Evolutionary conservation across 2,888 invertebrate species (phyloP).

Genomic region (Apamea anceps): DNA sequence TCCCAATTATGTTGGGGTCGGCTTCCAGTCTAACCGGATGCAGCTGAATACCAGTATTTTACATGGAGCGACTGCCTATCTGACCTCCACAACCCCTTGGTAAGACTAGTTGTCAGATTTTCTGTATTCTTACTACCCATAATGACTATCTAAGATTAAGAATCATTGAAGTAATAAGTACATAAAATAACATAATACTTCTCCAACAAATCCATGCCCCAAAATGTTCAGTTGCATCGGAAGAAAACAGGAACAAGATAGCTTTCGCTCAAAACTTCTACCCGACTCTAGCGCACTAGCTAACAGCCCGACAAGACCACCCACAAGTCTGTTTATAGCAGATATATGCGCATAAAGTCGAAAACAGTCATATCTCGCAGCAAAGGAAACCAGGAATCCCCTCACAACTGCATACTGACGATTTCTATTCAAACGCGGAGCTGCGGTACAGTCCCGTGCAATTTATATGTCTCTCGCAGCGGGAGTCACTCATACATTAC

Average conservation of each 20-base stretch:
- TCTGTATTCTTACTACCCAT: background rate
- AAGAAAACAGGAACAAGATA: conserved; percentile 37
- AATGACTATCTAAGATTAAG: background rate
- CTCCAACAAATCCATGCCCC: background rate
- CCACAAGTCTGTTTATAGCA: conserved; percentile 55
- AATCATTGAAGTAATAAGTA: background rate
- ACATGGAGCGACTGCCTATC: background rate
- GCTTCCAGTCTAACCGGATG: background rate
- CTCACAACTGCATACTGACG: conserved; percentile 66
- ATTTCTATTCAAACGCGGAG: conserved; percentile 70
- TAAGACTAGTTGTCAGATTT: background rate
- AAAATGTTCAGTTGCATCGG: conserved; percentile 1
- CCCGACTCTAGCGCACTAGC: conserved; percentile 10
- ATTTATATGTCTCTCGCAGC: conserved; percentile 86
- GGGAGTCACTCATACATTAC: conserved; percentile 76
- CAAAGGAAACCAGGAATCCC: conserved; percentile 61
- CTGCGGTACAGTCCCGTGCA: conserved; percentile 69
- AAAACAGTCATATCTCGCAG: conserved; percentile 62
- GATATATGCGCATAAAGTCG: conserved; percentile 63
- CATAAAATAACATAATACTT: background rate
- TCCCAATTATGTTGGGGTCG: background rate
- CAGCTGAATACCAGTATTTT: background rate
- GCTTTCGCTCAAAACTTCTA: conserved; percentile 51
- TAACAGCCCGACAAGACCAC: conserved; percentile 30
- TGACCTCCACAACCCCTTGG: background rate